Base-by-base conservation (phyloP, 2,113 vertebrate species). In the Sakesphorus luctuosus region DNA sequence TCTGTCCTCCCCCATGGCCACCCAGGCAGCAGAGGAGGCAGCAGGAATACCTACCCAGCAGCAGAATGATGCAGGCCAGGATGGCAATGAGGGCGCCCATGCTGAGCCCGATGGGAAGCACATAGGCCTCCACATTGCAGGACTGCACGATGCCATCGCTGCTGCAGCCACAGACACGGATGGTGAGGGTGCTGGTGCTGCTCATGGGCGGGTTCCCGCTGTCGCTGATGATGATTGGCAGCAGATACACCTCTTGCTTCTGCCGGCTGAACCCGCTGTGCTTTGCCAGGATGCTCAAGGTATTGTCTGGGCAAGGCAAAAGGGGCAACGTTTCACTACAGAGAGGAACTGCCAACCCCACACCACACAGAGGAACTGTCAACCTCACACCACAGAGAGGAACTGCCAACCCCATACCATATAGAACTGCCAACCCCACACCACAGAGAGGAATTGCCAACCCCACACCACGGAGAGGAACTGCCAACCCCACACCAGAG, bases 21-120 rank as follows among this genome's bases (percentile, higher is more conserved):
- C 35, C 46, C 89, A 59, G 69, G 35, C 89, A 47, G 6, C 19
- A 55, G 69, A 62, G 86, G 35, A 47, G 52, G 38, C 38, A 40
- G 38, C 38, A 78, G 2, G 14, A 76, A 87, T 95, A 97, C 98
- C 3, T 98, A 99, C 99, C 99, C 87, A 99, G 97, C 38, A 99
- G 98, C 80, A 99, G 97, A 95, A 99, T 98, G 94, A 99, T 99
- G 97, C 99, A 99, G 21, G 99, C 99, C 84, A 99, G 97, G 96
- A 99, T 99, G 67, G 99, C 99, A 81, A 99, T 99, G 83, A 99
- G 98, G 44, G 99, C 99, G 49, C 99, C 99, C 99, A 99, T 99
- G 90, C 99, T 99, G 89, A 99, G 99, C 38, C 99, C 99, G n/a
- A 99, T 99, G 2, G 99, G 99, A 73, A 99, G 98, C 36, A 99